phyloP scores from a whole-genome alignment of 2,797 vertebrate genomes.

The Periparus ater region DNA sequence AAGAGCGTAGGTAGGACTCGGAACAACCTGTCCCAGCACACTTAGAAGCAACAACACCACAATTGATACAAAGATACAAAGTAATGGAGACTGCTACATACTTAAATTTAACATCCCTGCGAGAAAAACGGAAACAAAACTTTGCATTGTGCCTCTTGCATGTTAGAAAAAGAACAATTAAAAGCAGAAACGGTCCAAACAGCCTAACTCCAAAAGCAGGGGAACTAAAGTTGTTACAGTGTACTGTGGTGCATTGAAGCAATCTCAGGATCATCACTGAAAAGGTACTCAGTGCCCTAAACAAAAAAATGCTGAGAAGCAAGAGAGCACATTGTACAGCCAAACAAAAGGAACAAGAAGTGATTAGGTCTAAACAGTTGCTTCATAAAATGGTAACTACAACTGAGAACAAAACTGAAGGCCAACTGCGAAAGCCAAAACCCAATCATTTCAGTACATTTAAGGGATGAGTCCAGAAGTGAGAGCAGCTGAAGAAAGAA shows the following conservation, averaged over 20 bases:
- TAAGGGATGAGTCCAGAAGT: not conserved
- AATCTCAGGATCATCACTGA: not conserved
- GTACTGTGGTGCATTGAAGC: not conserved
- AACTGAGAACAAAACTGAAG: not conserved
- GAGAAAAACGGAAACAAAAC: not conserved
- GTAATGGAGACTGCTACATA: fast-evolving
- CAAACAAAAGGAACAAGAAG: not conserved
- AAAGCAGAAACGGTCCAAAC: not conserved
- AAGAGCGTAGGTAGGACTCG: not conserved
- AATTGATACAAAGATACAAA: not conserved
- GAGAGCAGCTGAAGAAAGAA: not conserved
- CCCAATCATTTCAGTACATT: not conserved
- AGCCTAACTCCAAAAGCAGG: not conserved
- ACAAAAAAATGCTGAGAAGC: not conserved
- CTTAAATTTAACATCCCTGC: not conserved
- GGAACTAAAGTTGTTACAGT: not conserved
- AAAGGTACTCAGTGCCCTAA: not conserved
- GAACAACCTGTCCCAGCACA: not conserved
- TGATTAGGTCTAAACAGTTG: not conserved
- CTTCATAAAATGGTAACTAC: not conserved
- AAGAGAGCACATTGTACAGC: not conserved
- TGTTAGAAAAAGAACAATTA: fast-evolving
- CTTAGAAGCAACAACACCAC: not conserved
- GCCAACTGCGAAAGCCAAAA: not conserved
- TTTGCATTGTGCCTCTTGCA: not conserved